These are phyloP conservation scores for Muntiacus muntjak DNA, from an alignment of 2,113 vertebrate species.

Conservation along the genomic window DNA sequence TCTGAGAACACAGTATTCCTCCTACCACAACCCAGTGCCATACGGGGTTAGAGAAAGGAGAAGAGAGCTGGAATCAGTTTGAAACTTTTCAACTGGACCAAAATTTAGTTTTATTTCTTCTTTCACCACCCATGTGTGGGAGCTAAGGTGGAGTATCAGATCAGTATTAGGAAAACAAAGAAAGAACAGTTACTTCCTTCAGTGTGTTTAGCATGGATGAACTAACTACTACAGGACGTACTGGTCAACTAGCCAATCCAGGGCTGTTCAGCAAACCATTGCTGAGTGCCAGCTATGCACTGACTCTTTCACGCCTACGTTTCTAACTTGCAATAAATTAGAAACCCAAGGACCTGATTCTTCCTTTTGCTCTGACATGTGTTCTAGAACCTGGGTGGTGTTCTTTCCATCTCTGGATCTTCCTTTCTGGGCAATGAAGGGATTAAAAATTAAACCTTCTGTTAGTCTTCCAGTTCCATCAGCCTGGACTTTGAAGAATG, in stretches of 20 bases:
- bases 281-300: background rate
- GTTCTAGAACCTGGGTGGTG: background rate
- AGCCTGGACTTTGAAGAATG: background rate
- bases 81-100: background rate
- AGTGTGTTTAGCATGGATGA: background rate
- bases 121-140: background rate
- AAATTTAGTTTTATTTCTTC: background rate
- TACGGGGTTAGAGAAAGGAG: background rate
- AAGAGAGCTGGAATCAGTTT: background rate
- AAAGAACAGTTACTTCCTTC: background rate
- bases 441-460: background rate
- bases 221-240: rapidly evolving
- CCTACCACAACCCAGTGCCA: background rate
- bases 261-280: background rate
- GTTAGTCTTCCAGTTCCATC: background rate
- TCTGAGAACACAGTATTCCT: background rate
- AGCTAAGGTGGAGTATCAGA: background rate
- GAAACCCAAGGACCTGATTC: background rate
- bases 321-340: background rate
- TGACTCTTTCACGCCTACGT: background rate
- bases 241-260: background rate
- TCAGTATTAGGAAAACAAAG: background rate
- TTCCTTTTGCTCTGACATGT: background rate
- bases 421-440: background rate
- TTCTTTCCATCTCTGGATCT: background rate